phyloP scores from a whole-genome alignment of 2,888 invertebrate genomes.

The Lobophora halterata region DNA sequence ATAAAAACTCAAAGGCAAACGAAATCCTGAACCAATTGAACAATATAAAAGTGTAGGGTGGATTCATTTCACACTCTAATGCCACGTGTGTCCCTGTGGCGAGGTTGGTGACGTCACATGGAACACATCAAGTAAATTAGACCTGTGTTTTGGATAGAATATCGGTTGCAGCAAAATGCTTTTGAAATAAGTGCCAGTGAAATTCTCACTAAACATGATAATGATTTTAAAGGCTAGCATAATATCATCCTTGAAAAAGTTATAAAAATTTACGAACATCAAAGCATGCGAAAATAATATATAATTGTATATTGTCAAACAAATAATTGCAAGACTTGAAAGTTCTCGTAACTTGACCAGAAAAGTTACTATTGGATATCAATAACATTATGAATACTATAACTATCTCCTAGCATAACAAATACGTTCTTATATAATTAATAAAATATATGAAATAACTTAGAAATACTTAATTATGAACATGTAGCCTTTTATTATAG shows the following conservation, averaged over 20 bases:
- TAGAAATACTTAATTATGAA: too few relatives aligned
- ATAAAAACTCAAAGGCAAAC: conserved; percentile 5
- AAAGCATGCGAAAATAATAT: too few relatives aligned
- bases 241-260: not conserved
- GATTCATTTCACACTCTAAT: conserved; percentile 42
- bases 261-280: too few relatives aligned
- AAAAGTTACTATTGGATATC: too few relatives aligned
- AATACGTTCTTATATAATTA: too few relatives aligned
- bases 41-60: conserved; percentile 39
- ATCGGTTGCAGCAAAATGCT: conserved; percentile 25
- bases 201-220: not conserved
- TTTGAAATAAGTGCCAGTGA: too few relatives aligned
- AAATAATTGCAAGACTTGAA: too few relatives aligned
- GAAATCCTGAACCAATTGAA: conserved; percentile 30
- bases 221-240: not conserved
- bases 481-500: conserved; percentile 21
- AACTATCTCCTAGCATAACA: too few relatives aligned
- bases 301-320: too few relatives aligned
- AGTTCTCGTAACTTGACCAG: too few relatives aligned
- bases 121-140: conserved; percentile 38
- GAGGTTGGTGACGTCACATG: conserved; percentile 31
- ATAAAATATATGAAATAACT: too few relatives aligned
- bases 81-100: conserved; percentile 53
- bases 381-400: too few relatives aligned
- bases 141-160: conserved; percentile 40